A percentile compares a stretch with the other conserved stretches of the same genome.
Conservation (phyloP, 2,888 invertebrate species). For the Nipponacmea schrenckii region DNA sequence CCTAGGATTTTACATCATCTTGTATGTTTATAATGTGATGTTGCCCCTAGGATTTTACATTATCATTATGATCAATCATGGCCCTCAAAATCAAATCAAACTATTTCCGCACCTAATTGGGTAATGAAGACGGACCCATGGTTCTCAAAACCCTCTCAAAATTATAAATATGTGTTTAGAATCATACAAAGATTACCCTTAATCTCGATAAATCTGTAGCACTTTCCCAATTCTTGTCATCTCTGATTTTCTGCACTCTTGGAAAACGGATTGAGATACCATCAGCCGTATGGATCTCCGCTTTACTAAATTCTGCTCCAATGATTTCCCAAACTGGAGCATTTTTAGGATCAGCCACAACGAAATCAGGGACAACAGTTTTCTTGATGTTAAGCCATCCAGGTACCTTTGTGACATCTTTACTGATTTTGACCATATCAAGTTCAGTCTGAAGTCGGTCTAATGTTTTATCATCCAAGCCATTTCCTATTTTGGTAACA, state of each 20-base stretch:
- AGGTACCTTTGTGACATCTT: conserved; percentile 61
- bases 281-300: conserved; percentile 85
- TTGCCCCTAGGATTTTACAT: too few relatives aligned
- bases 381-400: conserved; percentile 65
- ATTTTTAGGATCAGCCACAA: conserved; percentile 82
- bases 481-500: conserved; percentile 83
- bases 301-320: conserved; percentile 74
- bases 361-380: conserved; percentile 89
- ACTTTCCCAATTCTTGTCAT: conserved; percentile 85
- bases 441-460: conserved; percentile 77
- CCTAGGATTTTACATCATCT: too few relatives aligned
- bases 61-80: too few relatives aligned
- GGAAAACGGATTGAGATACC: conserved; percentile 95
- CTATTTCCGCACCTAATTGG: too few relatives aligned
- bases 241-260: conserved; percentile 78
- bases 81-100: too few relatives aligned
- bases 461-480: conserved; percentile 88
- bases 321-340: conserved; percentile 94
- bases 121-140: too few relatives aligned
- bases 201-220: conserved; percentile 78
- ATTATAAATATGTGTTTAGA: too few relatives aligned
- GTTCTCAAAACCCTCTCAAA: too few relatives aligned
- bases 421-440: conserved; percentile 84
- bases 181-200: conserved; percentile 44
- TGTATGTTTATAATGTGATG: too few relatives aligned